Base-by-base conservation (phyloP, 30 jellyfish, hydroid and myxozoan genomes). In the Cassiopea andromeda region DNA sequence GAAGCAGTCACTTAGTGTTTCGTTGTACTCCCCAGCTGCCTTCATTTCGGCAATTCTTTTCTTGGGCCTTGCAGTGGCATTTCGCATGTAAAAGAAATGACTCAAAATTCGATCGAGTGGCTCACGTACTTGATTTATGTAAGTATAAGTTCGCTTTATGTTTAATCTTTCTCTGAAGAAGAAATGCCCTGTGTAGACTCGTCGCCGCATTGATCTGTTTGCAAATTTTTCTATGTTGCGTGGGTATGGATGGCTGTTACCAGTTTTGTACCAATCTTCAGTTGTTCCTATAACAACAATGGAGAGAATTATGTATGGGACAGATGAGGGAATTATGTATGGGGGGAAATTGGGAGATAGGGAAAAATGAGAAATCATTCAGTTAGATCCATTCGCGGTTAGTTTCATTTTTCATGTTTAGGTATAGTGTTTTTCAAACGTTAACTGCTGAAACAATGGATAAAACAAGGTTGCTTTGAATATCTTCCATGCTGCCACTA, bases 251-350 rank as follows among this genome's bases (percentile, higher is more conserved):
- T 69, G 77, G 50, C 96, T 60, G 85, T 90, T 89, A 10, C 99
- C 99, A 4, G 93, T 84, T 79, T 94, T 87, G 89, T 90, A 94
- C 99, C 99, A 94, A 59, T 94, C 99, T 79, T 94, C 99, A 46
- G 99, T 94, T 50, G 94, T 78, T 46, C 94, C 96, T 91, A 60
- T 69, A 3, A 14, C 0, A 2, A 64, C 2, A 4, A 64, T 0
- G 27, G 0, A 15, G 15, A 70, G 38, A 70, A 18, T 4, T 27
- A 27, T 27, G 0, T 27, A 27, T 27, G 38, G 38, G 38, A 27
- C 38, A 27, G 38, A 27, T 27, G 38, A 27, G 38, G 38, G 38
- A 27, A 27, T 27, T 27, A 27, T 27, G 38, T 27, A 27, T 27
- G 38, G 38, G 38, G 38, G 38, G 38, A 27, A 27, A 27, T 27